Base-by-base conservation (phyloP, 37 sponge, comb jelly and placozoan species). In the Cliona cf. orientalis region DNA sequence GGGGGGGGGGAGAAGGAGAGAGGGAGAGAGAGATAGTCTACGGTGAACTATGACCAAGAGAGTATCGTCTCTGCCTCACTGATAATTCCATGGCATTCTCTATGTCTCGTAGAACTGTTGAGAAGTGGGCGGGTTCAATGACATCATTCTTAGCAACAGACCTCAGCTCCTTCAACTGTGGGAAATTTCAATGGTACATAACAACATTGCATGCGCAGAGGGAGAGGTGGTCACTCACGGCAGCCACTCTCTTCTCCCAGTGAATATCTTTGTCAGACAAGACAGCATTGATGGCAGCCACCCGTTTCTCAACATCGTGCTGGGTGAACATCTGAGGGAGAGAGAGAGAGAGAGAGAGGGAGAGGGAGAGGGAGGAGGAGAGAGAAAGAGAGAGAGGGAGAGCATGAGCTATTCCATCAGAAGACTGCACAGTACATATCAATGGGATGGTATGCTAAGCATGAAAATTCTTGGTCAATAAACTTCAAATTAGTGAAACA, bases 161-260 rank as follows among this genome's bases (percentile, higher is more conserved):
- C 29, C 88, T 34, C 38, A 91, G 49, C 55, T 74, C 72, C 71
- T 91, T 91, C 66, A 91, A 36, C 85, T 84, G 60, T 4, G 34
- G 17, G 37, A 66, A 14, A 66, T 31, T 31, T 31, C 69, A 67
- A 36, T 38, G 40, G 36, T 36, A 11, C 11, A 14, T 67, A 41
- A 6, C 7, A 41, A 6, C 11, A 3, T 38, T 67, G 63, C 25
- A 61, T 26, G 41, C 3, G 41, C 37, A 31, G 67, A 5, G 38
- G 17, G 34, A 31, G 67, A 5, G 34, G 19, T 19, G 19, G 34
- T 66, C 5, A 66, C 84, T 84, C 43, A 84, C 84, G 5, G 87
- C 74, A 29, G 68, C 32, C 12, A 86, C 71, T 42, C 91, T 64
- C 17, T 60, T 31, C 12, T 86, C 87, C 91, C 91, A 91, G 5